Evolutionary conservation across 2,888 invertebrate genomes (phyloP).

Genomic region (Rhorus exstirpatorius): DNA sequence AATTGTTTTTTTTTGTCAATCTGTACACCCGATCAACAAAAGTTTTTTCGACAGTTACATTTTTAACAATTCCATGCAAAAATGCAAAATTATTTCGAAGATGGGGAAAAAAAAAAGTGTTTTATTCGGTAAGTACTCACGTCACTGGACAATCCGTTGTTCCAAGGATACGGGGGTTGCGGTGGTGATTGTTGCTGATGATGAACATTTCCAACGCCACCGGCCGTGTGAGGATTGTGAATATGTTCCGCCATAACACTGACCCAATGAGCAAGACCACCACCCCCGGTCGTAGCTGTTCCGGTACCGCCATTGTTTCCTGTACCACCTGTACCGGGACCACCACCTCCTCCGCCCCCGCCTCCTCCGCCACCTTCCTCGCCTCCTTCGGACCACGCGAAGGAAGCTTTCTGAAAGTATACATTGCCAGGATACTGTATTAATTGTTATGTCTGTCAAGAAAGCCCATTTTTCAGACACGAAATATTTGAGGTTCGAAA

Average conservation of each 20-base stretch:
- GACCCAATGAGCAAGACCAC: constrained; percentile 97
- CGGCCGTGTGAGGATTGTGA: constrained; percentile 92
- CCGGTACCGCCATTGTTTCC: constrained; percentile 87
- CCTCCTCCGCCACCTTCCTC: constrained; percentile 87
- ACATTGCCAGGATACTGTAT: constrained; percentile 74
- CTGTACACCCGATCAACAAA: not conserved
- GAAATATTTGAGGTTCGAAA: not conserved
- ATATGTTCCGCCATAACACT: constrained; percentile 98
- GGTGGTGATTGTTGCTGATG: constrained; percentile 85
- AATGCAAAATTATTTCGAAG: not conserved
- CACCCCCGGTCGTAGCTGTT: constrained; percentile 83
- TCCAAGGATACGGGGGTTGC: constrained; percentile 85
- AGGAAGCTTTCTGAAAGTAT: constrained; percentile 86
- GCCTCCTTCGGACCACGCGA: constrained; percentile 87
- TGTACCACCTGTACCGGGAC: constrained; percentile 85
- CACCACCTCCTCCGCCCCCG: constrained; percentile 87
- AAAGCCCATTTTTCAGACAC: constrained; percentile 34
- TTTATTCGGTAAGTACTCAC: constrained; percentile 77
- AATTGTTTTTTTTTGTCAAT: not conserved
- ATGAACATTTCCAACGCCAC: constrained; percentile 88
- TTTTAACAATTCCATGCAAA: not conserved
- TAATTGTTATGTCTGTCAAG: constrained; percentile 70
- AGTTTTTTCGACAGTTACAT: not conserved
- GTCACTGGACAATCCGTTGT: constrained; percentile 84
- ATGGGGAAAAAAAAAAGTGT: not conserved